Conservation (phyloP, 2,888 invertebrate genomes). For the Heliconius aoede region DNA sequence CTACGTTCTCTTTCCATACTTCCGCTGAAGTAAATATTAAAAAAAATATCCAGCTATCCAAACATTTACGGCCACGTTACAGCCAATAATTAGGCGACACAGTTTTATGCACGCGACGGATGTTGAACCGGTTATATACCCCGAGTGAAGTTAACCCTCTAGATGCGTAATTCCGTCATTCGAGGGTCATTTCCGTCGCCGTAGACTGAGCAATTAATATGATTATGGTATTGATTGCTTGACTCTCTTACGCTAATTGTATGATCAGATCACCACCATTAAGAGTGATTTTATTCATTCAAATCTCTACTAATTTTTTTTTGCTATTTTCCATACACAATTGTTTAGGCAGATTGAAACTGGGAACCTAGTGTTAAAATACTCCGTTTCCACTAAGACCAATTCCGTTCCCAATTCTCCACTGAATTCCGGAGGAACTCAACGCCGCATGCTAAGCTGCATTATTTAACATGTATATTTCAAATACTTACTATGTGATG, state of each 20-base stretch:
- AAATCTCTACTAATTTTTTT: too few species aligned
- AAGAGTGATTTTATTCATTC: too few species aligned
- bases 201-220: conserved; percentile 2
- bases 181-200: not conserved
- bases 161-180: too few species aligned
- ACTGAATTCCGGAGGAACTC: too few species aligned
- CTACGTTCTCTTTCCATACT: not conserved
- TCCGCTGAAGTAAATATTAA: not conserved
- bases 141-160: conserved; percentile 10
- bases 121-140: conserved; percentile 10
- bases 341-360: too few species aligned
- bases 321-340: too few species aligned
- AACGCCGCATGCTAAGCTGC: too few species aligned
- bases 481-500: too few species aligned
- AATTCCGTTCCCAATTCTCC: too few species aligned
- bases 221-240: not conserved
- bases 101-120: conserved; percentile 25
- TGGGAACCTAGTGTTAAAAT: too few species aligned
- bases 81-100: conserved; percentile 27
- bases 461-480: too few species aligned
- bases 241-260: not conserved
- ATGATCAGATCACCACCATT: not conserved
- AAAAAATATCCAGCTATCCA: not conserved
- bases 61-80: conserved; percentile 12
- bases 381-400: too few species aligned